These are phyloP conservation scores for Scrobipalpa atriplicella DNA, from an alignment of 2,888 invertebrate species.

Conservation along the genomic window DNA sequence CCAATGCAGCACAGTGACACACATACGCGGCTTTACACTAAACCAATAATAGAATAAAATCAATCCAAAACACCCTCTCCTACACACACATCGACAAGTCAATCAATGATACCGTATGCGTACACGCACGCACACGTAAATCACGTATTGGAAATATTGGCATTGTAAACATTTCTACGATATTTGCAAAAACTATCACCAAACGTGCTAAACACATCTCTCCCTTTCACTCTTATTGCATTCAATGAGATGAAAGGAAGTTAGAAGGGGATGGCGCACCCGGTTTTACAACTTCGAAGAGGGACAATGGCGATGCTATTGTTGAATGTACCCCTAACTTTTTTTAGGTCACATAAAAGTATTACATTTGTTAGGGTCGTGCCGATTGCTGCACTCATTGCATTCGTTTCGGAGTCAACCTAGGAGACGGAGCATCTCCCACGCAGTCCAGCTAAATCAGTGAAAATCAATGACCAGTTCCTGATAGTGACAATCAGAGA, in stretches of 20 bases:
- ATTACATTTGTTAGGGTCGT: constrained; percentile 80
- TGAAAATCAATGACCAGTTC: constrained; percentile 43
- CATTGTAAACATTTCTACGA: constrained; percentile 78
- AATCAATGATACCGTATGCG: constrained; percentile 64
- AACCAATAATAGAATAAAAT: constrained; percentile 82
- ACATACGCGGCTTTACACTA: constrained; percentile 81
- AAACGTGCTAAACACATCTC: constrained; percentile 51
- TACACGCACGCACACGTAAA: constrained; percentile 51
- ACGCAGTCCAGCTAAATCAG: constrained; percentile 59
- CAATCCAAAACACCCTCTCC: constrained; percentile 79
- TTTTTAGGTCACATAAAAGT: constrained; percentile 82
- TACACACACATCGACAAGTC: constrained; percentile 57
- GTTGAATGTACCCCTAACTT: constrained; percentile 80
- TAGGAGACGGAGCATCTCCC: constrained; percentile 68
- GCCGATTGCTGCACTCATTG: constrained; percentile 70
- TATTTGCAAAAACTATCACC: constrained; percentile 74
- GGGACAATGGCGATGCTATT: constrained; percentile 80
- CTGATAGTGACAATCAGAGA: constrained; percentile 50
- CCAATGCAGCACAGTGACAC: constrained; percentile 78
- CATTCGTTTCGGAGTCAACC: constrained; percentile 79
- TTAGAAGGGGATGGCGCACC: constrained; percentile 57
- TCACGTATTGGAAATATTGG: constrained; percentile 73
- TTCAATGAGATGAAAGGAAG: constrained; percentile 40
- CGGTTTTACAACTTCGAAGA: constrained; percentile 72
- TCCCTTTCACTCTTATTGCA: constrained; percentile 54